Percentiles rank a stretch among this genome's conserved stretches.
Conservation (phyloP, 2,797 vertebrate species). For the Paguma larvata region DNA sequence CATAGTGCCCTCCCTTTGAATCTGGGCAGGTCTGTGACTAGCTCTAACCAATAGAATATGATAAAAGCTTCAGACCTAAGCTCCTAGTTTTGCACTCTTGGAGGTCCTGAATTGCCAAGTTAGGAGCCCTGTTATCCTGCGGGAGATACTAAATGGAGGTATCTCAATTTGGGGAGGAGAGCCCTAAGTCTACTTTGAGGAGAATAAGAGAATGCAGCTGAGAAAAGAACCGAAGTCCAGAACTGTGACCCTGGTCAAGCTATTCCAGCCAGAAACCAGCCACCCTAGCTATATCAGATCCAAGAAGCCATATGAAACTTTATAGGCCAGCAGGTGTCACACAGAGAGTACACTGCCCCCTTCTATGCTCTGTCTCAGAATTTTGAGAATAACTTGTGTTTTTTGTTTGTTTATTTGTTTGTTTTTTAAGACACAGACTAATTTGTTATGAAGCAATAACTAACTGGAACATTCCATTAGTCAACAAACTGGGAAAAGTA, state of each 20-base stretch:
- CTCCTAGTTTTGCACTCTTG: neutral
- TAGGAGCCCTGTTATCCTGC: too few species aligned
- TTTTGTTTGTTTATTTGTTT: neutral
- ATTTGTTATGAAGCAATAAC: neutral
- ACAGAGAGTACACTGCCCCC: rapidly evolving
- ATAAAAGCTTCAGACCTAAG: rapidly evolving
- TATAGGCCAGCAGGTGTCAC: rapidly evolving
- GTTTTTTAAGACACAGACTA: neutral
- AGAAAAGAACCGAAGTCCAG: too few species aligned
- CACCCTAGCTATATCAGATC: rapidly evolving
- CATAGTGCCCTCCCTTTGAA: rapidly evolving
- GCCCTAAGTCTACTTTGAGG: neutral
- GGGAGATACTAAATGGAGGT: neutral
- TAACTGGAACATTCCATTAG: neutral
- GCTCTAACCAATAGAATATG: neutral
- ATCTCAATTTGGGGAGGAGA: too few species aligned
- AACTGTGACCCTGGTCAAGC: rapidly evolving
- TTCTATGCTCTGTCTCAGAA: neutral
- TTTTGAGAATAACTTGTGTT: neutral
- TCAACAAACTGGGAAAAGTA: neutral
- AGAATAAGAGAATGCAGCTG: neutral
- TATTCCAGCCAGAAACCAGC: neutral
- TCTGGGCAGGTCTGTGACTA: neutral
- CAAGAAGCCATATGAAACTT: rapidly evolving
- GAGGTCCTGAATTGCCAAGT: neutral